A percentile compares a stretch with the other conserved stretches of the same genome.
These are phyloP conservation scores for Congeria kusceri DNA, from an alignment of 2,888 invertebrate genomes.

Conservation along the genomic window DNA sequence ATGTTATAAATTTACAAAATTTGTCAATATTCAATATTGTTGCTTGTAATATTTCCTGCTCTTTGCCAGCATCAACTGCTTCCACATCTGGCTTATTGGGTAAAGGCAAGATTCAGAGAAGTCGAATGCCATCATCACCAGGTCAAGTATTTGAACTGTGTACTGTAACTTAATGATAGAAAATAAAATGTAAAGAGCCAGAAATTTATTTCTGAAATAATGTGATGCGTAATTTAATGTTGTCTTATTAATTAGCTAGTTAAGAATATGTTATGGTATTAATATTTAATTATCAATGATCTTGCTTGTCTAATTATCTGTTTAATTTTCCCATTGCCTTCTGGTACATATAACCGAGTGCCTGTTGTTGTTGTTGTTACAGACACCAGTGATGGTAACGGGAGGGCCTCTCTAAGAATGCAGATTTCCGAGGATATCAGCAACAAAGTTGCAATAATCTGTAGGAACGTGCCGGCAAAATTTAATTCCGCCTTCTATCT, in stretches of 20 bases:
- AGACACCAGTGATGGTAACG: constrained; percentile 25
- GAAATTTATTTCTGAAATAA: too few species aligned
- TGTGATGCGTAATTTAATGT: too few species aligned
- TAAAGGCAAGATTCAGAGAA: constrained; percentile 8
- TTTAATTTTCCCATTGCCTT: neutral
- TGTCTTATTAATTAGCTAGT: too few species aligned
- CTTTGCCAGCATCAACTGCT: neutral
- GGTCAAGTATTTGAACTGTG: constrained; percentile 1
- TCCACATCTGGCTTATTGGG: constrained; percentile 20
- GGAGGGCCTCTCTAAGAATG: constrained; percentile 42
- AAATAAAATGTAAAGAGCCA: too few species aligned
- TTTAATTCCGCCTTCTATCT: constrained; percentile 79
- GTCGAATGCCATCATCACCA: constrained; percentile 9
- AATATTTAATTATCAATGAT: neutral
- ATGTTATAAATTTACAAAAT: too few species aligned
- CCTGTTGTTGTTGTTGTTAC: neutral
- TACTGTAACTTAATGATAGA: too few species aligned
- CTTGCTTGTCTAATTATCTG: neutral
- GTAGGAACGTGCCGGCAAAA: constrained; percentile 81
- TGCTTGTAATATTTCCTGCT: too few species aligned
- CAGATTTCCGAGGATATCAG: constrained; percentile 69
- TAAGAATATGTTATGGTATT: neutral
- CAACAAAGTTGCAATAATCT: constrained; percentile 78
- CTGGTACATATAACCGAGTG: neutral
- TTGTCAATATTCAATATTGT: too few species aligned